Evolutionary conservation across 2,888 invertebrate species (phyloP).

Genomic region (Synergus gifuensis): DNA sequence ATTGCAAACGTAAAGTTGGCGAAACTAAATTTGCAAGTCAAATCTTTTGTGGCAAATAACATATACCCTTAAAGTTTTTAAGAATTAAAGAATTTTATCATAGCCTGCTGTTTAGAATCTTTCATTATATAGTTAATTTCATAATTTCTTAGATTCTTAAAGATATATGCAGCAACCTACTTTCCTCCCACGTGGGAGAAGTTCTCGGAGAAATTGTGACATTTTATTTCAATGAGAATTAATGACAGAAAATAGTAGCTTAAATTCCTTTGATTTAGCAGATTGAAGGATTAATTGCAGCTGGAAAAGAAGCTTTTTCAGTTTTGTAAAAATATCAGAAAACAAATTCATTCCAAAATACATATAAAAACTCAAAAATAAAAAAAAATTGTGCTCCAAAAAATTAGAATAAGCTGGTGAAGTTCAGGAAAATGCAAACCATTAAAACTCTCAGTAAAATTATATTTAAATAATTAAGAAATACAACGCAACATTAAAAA

Average conservation of each 20-base stretch:
- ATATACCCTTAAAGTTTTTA: too few species aligned
- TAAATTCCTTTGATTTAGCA: not conserved
- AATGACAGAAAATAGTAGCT: constrained; percentile 10
- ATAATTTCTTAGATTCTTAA: constrained; percentile 15
- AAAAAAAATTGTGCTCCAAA: not conserved
- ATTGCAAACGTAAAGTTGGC: too few species aligned
- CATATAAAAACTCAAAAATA: not conserved
- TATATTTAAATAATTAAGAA: too few species aligned
- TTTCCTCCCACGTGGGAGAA: constrained; percentile 40
- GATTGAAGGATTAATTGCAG: not conserved
- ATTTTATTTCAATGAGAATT: constrained; percentile 28
- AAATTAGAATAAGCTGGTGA: not conserved
- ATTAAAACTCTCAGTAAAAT: not conserved
- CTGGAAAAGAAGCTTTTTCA: too few species aligned
- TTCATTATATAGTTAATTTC: constrained; percentile 16
- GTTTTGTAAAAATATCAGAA: not conserved
- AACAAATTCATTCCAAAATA: not conserved
- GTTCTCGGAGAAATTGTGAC: not conserved
- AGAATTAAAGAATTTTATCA: not conserved
- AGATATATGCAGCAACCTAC: constrained; percentile 8
- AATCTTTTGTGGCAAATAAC: too few species aligned
- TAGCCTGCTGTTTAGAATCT: not conserved
- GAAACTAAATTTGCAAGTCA: too few species aligned
- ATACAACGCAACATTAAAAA: too few species aligned
- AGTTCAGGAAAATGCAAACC: not conserved